phyloP scores from a whole-genome alignment of 2,888 invertebrate genomes.

The Thecophora atra region DNA sequence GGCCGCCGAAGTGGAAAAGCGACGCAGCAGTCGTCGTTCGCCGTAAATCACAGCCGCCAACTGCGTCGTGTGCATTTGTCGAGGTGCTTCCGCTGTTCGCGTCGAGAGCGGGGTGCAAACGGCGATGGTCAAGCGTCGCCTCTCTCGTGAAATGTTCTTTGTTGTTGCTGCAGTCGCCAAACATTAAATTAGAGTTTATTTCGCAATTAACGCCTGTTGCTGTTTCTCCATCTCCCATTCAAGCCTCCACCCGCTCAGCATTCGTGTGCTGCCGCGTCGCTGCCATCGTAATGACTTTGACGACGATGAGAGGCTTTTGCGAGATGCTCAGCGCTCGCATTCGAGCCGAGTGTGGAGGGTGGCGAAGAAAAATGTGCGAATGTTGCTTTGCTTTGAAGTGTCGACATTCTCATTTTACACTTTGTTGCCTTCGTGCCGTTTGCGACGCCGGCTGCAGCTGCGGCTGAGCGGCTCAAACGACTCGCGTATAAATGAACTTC shows the following conservation, averaged over 20 bases:
- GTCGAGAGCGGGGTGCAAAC: conserved; percentile 13
- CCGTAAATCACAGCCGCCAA: conserved; percentile 60
- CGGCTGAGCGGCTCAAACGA: conserved; percentile 10
- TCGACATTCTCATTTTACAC: conserved; percentile 50
- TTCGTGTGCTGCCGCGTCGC: conserved; percentile 34
- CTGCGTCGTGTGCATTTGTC: conserved; percentile 52
- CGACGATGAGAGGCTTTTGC: conserved; percentile 47
- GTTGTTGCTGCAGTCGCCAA: conserved; percentile 36
- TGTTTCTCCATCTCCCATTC: conserved; percentile 41
- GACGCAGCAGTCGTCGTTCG: conserved; percentile 51
- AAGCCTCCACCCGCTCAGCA: conserved; percentile 11
- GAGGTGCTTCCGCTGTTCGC: conserved; percentile 55
- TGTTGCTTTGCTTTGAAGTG: conserved; percentile 46
- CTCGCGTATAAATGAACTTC: conserved; percentile 42
- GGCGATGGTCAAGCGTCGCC: conserved; percentile 49
- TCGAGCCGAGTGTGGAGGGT: conserved; percentile 14
- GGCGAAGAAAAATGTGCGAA: conserved; percentile 48
- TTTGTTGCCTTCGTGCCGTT: conserved; percentile 45
- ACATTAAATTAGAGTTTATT: conserved; percentile 63
- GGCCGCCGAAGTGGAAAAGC: conserved; percentile 17
- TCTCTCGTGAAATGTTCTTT: background rate
- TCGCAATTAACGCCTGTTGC: conserved; percentile 66
- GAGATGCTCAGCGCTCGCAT: background rate
- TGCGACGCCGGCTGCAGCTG: background rate
- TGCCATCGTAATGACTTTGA: conserved; percentile 57